Base-by-base conservation (phyloP, 2,113 vertebrate genomes). In the Morone saxatilis region DNA sequence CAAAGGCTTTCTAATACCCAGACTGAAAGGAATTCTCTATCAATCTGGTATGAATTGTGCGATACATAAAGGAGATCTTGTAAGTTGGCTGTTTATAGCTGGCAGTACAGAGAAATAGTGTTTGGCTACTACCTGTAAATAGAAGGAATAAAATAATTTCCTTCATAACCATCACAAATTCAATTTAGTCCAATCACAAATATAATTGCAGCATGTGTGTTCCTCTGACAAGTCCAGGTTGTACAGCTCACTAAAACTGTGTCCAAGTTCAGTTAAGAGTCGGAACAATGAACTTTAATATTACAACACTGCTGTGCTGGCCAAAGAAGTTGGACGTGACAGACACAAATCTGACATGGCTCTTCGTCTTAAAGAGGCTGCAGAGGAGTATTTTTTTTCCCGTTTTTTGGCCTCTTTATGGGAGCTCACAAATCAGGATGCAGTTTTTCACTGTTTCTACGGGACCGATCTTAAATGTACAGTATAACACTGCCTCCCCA, bases 31-130 rank as follows among this genome's bases (percentile, higher is more conserved):
- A 86, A 91, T 91, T 91, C 69, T 77, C 19, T 76, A 78, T 88
- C 83, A 90, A 80, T 88, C 86, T 88, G 86, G 74, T 83, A 76
- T 65, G 63, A 87, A 90, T 91, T 85, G 78, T 84, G 57, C 22
- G 6, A 79, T 53, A 71, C 54, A 80, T 75, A 65, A 70, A 83
- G 60, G 36, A 80, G 51, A 76, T 80, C 57, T 65, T 80, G 25
- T 84, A 73, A 57, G 51, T 61, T 10, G 40, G 41, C 56, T 80
- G 51, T 68, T 79, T 76, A 75, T 56, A 70, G 43, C 56, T 31
- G 59, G 40, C 40, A 48, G 47, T 10, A 63, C 54, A 78, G 59
- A 81, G 8, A 9, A 56, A 71, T 22, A 62, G 25, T 51, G 9
- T 80, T 65, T 67, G 48, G 38, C 75, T 84, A 78, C 72, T 80